phyloP scores from a whole-genome alignment of 2,113 vertebrate species.

The Perca flavescens region DNA sequence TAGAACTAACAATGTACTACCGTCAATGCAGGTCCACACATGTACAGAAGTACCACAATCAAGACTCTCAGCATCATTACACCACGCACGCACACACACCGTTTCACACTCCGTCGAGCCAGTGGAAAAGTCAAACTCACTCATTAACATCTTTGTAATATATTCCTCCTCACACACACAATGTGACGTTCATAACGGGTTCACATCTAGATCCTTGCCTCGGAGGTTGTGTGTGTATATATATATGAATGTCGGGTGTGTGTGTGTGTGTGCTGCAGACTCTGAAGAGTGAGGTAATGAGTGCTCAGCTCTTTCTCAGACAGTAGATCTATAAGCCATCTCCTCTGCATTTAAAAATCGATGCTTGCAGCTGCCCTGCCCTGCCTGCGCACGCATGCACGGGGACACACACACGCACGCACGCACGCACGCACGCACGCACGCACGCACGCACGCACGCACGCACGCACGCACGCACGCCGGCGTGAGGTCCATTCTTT shows the following conservation, averaged over 20 bases:
- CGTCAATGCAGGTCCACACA: neutral
- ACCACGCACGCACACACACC: neutral
- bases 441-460: conserved; percentile 14
- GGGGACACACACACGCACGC: conserved; percentile 35
- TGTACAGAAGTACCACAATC: neutral
- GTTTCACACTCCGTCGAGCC: conserved; percentile 26
- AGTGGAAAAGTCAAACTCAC: conserved; percentile 53
- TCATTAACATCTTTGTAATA: conserved; percentile 64
- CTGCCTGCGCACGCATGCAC: conserved; percentile 16
- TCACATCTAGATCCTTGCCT: conserved; percentile 23
- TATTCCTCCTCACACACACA: conserved; percentile 53
- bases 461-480: too few relatives aligned
- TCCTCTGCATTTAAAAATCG: conserved; percentile 86
- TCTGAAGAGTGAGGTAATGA: conserved; percentile 74
- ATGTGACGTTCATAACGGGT: conserved; percentile 14
- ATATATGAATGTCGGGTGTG: neutral
- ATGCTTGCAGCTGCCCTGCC: conserved; percentile 72
- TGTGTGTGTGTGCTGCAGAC: conserved; percentile 22
- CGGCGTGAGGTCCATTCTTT: too few relatives aligned
- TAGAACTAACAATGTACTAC: neutral
- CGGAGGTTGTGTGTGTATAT: conserved; percentile 11
- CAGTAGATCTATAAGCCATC: conserved; percentile 77
- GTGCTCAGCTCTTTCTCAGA: conserved; percentile 70
- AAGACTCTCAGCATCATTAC: conserved; percentile 18
- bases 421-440: conserved; percentile 32